Percentiles rank a stretch among this genome's conserved stretches.
phyloP scores from a whole-genome alignment of 2,797 vertebrate species.

The Protosalanx chinensis region DNA sequence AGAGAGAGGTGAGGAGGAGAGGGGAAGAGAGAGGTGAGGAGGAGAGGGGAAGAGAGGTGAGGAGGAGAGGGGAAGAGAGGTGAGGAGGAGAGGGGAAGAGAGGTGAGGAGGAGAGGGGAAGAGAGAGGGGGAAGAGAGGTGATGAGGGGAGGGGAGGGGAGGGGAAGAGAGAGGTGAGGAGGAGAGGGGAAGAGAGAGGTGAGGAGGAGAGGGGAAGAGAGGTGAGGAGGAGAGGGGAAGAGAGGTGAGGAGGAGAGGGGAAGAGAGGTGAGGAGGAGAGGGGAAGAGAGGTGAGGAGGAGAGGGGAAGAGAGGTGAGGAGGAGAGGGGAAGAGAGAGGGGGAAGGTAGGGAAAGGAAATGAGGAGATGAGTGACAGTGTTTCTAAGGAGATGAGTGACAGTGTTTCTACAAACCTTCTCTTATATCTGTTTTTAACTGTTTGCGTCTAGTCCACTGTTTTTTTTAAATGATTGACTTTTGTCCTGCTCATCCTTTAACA shows the following conservation, averaged over 20 bases:
- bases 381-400: neutral
- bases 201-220: neutral
- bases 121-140: neutral
- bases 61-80: neutral
- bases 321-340: too few relatives aligned
- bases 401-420: neutral
- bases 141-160: neutral
- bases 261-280: neutral
- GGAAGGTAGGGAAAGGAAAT: too few relatives aligned
- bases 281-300: neutral
- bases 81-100: neutral
- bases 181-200: slow-evolving; percentile 8
- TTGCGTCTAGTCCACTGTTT: neutral
- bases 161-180: slow-evolving; percentile 9
- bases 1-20: neutral
- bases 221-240: neutral
- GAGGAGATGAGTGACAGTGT: neutral
- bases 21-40: neutral
- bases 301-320: neutral
- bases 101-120: too few relatives aligned
- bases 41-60: neutral
- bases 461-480: neutral
- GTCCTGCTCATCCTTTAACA: slow-evolving; percentile 24
- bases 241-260: neutral
- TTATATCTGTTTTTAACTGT: too few relatives aligned